Base-by-base conservation (phyloP, 2,113 vertebrate species). In the Nanorana parkeri region DNA sequence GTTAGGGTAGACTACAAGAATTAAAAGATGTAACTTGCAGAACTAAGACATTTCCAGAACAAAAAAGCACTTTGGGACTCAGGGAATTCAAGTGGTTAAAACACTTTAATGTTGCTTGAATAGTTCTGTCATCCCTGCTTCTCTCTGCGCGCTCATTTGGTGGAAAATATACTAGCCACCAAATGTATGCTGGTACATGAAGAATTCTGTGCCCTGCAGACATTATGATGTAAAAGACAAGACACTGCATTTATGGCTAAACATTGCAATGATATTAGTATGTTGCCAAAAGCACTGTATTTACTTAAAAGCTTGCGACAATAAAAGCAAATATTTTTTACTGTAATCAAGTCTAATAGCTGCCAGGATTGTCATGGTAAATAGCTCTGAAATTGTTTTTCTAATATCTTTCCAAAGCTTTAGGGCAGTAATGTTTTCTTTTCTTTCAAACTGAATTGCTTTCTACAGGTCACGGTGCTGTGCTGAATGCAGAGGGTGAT, bases 311-410 rank as follows among this genome's bases (percentile, higher is more conserved):
- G 83, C 87, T 86, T 87, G 77, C 68, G 84, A 88, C 55, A 86
- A 82, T 91, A 87, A 93, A 91, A 90, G 81, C 84, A 89, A 90
- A 88, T 88, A 86, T 89, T 85, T 90, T 84, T 92, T 89, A 87
- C 86, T 88, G 88, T 86, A 90, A 90, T 73, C 73, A 32, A 54
- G 87, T 87, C 90, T 88, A 91, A 91, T 90, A 89, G 83, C 88
- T 91, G 89, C 86, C 84, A 88, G 86, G 83, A 82, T 88, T 78
- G 71, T 68, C 79, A 86, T 84, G 89, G 87, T 88, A 93, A 94
- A 94, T 89, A 88, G 84, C 85, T 86, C 84, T 91, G 85, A 91
- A 92, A 93, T 87, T 90, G 88, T 92, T 94, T 91, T 87, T 91
- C 66, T 92, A 87, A 85, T 90, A 75, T 91, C 85, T 83, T 92